A percentile compares a stretch with the other conserved stretches of the same genome.
phyloP scores from a whole-genome alignment of 1,140 invertebrate species.

The Parapsyche elsis region DNA sequence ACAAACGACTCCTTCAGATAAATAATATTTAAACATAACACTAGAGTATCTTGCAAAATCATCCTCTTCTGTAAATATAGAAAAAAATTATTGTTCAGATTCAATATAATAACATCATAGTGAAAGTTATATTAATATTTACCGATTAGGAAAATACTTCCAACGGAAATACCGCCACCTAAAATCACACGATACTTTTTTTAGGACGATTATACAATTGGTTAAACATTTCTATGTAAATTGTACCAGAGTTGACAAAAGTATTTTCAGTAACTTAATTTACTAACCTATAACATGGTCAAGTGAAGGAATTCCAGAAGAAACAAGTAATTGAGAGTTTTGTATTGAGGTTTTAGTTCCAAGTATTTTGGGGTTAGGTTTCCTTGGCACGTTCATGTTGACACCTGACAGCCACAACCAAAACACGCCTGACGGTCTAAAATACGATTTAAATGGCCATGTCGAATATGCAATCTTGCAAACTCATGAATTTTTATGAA shows the following conservation, averaged over 20 bases:
- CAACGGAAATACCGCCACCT: constrained; percentile 71
- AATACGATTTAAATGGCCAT: too few species aligned
- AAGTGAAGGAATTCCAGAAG: constrained; percentile 76
- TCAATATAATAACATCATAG: constrained; percentile 12
- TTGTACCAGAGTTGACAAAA: too few species aligned
- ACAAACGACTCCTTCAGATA: constrained; percentile 82
- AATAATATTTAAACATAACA: constrained; percentile 82
- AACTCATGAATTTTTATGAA: too few species aligned
- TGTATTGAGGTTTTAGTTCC: constrained; percentile 49
- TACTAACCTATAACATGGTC: constrained; percentile 73
- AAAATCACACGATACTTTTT: constrained; percentile 51
- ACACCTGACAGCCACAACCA: neutral
- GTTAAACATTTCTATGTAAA: too few species aligned
- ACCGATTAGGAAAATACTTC: constrained; percentile 70
- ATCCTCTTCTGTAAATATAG: constrained; percentile 80
- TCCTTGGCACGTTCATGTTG: neutral
- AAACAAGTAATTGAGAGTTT: constrained; percentile 60
- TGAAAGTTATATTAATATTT: constrained; percentile 54
- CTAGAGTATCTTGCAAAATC: constrained; percentile 78
- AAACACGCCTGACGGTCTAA: neutral
- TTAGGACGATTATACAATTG: too few species aligned
- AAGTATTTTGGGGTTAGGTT: constrained; percentile 46
- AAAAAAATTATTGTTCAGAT: constrained; percentile 10
- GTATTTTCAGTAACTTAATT: neutral
- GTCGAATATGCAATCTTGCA: too few species aligned